Percentiles rank a stretch among this genome's conserved stretches.
phyloP scores from a whole-genome alignment of 2,888 invertebrate genomes.

The Pristionchus arcanus region DNA sequence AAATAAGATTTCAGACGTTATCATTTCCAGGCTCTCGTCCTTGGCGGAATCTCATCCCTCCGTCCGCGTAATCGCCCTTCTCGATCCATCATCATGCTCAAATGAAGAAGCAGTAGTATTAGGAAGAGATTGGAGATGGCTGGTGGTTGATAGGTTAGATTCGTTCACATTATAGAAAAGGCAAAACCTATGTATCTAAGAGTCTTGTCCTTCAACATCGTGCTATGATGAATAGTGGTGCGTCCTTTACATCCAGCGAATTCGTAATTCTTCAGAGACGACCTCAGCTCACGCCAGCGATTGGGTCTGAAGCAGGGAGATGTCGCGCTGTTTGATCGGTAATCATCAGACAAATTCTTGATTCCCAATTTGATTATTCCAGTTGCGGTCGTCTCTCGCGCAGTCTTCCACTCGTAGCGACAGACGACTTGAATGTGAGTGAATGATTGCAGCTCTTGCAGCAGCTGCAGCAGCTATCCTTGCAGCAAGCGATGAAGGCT shows the following conservation, averaged over 20 bases:
- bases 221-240: too few species aligned
- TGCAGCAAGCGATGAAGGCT: slow-evolving; percentile 29
- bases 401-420: neutral
- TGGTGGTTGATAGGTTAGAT: slow-evolving; percentile 25
- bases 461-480: neutral
- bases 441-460: neutral
- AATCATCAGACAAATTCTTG: neutral
- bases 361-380: neutral
- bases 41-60: slow-evolving; percentile 15
- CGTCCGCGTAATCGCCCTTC: neutral
- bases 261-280: neutral
- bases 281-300: neutral
- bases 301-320: neutral
- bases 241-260: too few species aligned
- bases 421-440: neutral
- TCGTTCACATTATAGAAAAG: neutral
- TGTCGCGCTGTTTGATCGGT: slow-evolving; percentile 44
- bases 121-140: slow-evolving; percentile 15
- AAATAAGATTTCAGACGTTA: too few species aligned
- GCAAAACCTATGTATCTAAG: neutral
- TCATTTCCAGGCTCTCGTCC: neutral
- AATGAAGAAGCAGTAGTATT: neutral
- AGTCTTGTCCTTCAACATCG: neutral
- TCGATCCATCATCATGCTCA: slow-evolving; percentile 9
- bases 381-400: slow-evolving; percentile 62